phyloP scores from a whole-genome alignment of 2,797 vertebrate genomes.

The Merluccius polli region DNA sequence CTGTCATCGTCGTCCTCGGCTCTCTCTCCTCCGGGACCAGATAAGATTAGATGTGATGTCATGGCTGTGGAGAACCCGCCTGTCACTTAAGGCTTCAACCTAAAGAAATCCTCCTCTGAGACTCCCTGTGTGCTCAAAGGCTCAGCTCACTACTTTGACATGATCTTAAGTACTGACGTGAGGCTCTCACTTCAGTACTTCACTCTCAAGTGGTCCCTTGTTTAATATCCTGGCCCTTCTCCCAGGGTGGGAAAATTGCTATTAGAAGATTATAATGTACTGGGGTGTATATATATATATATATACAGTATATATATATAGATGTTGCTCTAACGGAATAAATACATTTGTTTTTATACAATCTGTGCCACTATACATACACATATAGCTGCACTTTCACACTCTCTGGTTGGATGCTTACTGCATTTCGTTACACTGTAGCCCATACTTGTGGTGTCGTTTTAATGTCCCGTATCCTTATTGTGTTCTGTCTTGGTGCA shows the following conservation, averaged over 20 bases:
- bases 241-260: not conserved
- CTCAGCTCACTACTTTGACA: not conserved
- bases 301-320: no score
- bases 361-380: not conserved
- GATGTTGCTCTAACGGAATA: no score
- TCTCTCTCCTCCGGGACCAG: not conserved
- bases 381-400: not conserved
- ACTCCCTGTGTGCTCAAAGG: not conserved
- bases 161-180: not conserved
- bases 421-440: not conserved
- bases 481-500: conserved; percentile 51
- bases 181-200: no score
- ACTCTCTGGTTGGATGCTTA: not conserved
- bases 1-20: conserved; percentile 46
- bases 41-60: not conserved
- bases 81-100: not conserved
- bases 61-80: not conserved
- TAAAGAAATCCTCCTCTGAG: not conserved
- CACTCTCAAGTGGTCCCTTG: not conserved
- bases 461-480: not conserved
- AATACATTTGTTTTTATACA: no score
- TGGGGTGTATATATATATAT: no score
- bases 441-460: not conserved
- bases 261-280: not conserved
- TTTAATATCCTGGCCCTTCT: not conserved